Evolutionary conservation across 1,140 invertebrate genomes (phyloP).

Genomic region (Drosophila malerkotliana): DNA sequence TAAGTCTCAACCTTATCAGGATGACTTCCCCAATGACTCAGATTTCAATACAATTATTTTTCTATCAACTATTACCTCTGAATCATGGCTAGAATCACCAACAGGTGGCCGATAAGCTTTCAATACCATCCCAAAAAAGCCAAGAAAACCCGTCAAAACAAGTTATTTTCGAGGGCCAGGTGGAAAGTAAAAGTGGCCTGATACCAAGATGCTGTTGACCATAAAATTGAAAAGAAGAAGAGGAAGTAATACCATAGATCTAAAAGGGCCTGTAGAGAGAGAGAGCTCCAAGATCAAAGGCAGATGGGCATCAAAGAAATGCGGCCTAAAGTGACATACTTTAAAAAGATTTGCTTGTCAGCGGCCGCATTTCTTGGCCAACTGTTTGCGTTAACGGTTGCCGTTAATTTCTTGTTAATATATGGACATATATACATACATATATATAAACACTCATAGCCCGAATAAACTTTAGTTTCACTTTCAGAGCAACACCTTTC

Average conservation of each 20-base stretch:
- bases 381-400: slow-evolving; percentile 37
- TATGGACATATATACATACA: slow-evolving; percentile 21
- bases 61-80: not conserved
- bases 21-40: slow-evolving; percentile 3
- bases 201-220: slow-evolving; percentile 14
- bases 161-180: slow-evolving; percentile 31
- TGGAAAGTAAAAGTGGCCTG: slow-evolving; percentile 66
- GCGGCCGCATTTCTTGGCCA: not conserved
- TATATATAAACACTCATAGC: slow-evolving; percentile 8
- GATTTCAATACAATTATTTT: slow-evolving; percentile 10
- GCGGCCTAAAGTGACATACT: slow-evolving; percentile 24
- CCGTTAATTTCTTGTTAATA: slow-evolving; percentile 45
- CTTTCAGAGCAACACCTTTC: slow-evolving; percentile 11
- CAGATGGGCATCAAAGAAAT: slow-evolving; percentile 27
- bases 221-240: not conserved
- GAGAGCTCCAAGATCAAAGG: slow-evolving; percentile 20
- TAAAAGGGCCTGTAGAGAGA: not conserved
- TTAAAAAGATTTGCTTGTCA: slow-evolving; percentile 17
- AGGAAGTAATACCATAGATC: not conserved
- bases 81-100: slow-evolving; percentile 16
- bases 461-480: slow-evolving; percentile 37
- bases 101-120: slow-evolving; percentile 32
- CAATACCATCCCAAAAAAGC: slow-evolving; percentile 9
- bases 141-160: slow-evolving; percentile 29
- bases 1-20: slow-evolving; percentile 9